These are phyloP conservation scores for Euclidia mi DNA, from an alignment of 2,888 invertebrate genomes.

Conservation along the genomic window DNA sequence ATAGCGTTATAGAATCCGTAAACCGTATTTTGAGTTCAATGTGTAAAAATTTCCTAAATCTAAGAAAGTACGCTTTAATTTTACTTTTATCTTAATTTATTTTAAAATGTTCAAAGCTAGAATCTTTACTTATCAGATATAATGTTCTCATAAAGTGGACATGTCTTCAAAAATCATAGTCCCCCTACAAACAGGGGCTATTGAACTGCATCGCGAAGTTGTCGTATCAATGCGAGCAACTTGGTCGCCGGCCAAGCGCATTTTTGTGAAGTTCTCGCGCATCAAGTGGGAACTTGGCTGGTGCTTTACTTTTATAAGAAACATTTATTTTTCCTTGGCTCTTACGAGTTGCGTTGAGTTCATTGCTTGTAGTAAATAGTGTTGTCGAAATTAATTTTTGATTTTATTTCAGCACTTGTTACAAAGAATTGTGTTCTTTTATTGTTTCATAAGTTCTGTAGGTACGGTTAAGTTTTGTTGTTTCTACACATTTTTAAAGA, in stretches of 20 bases:
- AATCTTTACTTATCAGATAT: no score
- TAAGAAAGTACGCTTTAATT: no score
- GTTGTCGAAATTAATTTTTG: background rate
- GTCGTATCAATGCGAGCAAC: slow-evolving; percentile 44
- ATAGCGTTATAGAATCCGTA: no score
- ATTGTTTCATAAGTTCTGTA: no score
- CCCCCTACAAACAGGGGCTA: slow-evolving; percentile 25
- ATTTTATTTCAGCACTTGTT: background rate
- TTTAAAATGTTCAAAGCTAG: no score
- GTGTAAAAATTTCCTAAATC: no score
- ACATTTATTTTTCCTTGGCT: slow-evolving; percentile 24
- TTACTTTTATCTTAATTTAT: no score
- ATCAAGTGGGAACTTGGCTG: slow-evolving; percentile 16
- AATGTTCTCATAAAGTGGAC: no score
- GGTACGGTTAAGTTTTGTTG: no score
- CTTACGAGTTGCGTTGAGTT: slow-evolving; percentile 19
- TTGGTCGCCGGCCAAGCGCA: slow-evolving; percentile 51
- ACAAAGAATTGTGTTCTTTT: no score
- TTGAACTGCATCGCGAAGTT: slow-evolving; percentile 42
- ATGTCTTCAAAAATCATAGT: slow-evolving; percentile 17
- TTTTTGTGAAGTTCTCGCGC: slow-evolving; percentile 27
- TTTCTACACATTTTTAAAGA: no score
- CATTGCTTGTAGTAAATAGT: background rate
- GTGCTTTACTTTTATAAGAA: slow-evolving; percentile 27
- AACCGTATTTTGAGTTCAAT: no score